Conservation (phyloP, 1,140 invertebrate genomes). For the Hylyphantes graminicola region DNA sequence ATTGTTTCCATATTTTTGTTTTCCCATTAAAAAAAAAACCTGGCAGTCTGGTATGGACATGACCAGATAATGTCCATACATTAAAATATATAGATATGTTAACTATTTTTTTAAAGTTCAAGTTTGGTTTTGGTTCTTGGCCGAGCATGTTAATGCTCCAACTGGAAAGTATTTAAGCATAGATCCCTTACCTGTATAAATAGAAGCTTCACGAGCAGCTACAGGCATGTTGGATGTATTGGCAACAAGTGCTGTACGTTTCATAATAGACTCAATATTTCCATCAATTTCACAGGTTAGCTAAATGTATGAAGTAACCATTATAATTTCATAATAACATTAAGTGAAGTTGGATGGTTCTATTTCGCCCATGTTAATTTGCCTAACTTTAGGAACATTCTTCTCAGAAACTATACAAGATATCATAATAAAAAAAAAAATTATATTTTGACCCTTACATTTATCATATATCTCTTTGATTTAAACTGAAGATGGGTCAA, state of each 20-base stretch:
- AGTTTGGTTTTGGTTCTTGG: too few species aligned
- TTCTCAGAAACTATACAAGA: neutral
- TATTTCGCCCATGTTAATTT: too few species aligned
- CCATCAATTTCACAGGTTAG: conserved; percentile 97
- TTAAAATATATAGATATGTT: too few species aligned
- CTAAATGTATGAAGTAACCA: conserved; percentile 63
- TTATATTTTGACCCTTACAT: neutral
- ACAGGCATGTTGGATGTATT: conserved; percentile 99
- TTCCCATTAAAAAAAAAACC: too few species aligned
- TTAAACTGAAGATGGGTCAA: too few species aligned
- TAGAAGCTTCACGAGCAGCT: conserved; percentile 99
- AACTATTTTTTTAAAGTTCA: too few species aligned
- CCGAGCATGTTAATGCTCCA: too few species aligned
- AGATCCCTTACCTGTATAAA: conserved; percentile 86
- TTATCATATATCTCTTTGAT: neutral
- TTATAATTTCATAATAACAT: neutral
- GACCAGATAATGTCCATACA: too few species aligned
- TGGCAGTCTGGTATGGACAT: too few species aligned
- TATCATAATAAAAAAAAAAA: neutral
- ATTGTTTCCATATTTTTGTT: too few species aligned
- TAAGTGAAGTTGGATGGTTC: too few species aligned
- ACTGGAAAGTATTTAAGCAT: neutral
- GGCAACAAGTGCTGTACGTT: conserved; percentile 97
- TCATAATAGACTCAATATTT: conserved; percentile 96
- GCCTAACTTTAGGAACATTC: too few species aligned